Conservation (phyloP, 2,888 invertebrate genomes). For the Dendrolimus houi region DNA sequence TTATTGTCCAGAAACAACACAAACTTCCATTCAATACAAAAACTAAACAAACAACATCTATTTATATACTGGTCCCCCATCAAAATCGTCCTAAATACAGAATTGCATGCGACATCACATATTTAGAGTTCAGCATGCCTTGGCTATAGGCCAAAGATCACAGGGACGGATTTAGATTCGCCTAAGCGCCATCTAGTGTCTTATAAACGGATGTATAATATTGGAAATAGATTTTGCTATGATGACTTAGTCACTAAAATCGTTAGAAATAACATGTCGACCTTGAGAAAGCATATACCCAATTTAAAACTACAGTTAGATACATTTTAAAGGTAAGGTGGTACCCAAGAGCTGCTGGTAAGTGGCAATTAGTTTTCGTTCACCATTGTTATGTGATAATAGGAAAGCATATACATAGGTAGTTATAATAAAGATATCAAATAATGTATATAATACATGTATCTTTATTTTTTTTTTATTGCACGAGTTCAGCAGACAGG, state of each 20-base stretch:
- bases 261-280: too few relatives aligned
- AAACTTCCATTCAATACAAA: neutral
- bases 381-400: too few relatives aligned
- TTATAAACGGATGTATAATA: slow-evolving; percentile 2
- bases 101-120: slow-evolving; percentile 56
- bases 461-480: too few relatives aligned
- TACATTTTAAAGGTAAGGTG: too few relatives aligned
- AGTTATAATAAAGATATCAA: too few relatives aligned
- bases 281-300: too few relatives aligned
- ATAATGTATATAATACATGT: too few relatives aligned
- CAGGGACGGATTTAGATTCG: slow-evolving; percentile 42
- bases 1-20: neutral
- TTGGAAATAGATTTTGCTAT: neutral
- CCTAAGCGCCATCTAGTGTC: slow-evolving; percentile 43
- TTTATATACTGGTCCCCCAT: slow-evolving; percentile 44
- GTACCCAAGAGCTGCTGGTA: too few relatives aligned
- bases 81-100: slow-evolving; percentile 63
- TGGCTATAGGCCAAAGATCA: slow-evolving; percentile 57
- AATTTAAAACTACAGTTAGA: too few relatives aligned
- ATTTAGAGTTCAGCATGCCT: slow-evolving; percentile 57
- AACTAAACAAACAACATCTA: slow-evolving; percentile 17
- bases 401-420: too few relatives aligned
- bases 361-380: too few relatives aligned
- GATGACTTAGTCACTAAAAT: neutral
- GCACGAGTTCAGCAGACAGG: too few relatives aligned